These are phyloP conservation scores for Bettongia penicillata DNA, from an alignment of 2,113 vertebrate species.

Conservation along the genomic window DNA sequence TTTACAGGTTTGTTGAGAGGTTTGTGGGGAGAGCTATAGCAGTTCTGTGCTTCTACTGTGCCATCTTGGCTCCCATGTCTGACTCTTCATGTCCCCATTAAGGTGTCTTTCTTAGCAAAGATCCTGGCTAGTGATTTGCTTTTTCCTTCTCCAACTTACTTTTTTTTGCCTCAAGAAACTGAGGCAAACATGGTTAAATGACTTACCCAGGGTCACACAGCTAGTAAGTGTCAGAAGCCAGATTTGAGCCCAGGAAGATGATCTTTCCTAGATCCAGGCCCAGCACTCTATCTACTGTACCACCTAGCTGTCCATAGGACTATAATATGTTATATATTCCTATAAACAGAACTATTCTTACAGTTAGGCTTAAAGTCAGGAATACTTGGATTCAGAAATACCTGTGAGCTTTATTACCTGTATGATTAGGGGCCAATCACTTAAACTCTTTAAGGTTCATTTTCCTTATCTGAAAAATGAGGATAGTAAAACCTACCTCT, in stretches of 20 bases:
- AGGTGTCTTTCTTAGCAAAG: too few species aligned
- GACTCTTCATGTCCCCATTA: too few species aligned
- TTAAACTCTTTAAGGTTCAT: background rate
- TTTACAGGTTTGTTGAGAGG: too few species aligned
- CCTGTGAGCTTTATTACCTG: background rate
- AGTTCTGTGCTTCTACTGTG: too few species aligned
- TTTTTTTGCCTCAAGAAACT: too few species aligned
- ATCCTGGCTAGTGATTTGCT: too few species aligned
- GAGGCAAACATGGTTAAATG: background rate
- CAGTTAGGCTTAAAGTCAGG: background rate
- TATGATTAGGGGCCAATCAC: background rate
- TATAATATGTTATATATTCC: background rate
- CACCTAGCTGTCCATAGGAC: background rate
- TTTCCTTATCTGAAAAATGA: background rate
- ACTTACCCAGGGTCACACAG: too few species aligned
- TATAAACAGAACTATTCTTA: background rate
- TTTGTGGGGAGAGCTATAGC: too few species aligned
- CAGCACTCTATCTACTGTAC: background rate
- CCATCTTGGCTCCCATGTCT: too few species aligned
- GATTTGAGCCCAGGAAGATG: background rate
- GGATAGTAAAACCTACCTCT: background rate
- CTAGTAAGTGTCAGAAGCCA: background rate
- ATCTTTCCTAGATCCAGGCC: background rate
- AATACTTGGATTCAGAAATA: background rate
- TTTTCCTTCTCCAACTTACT: too few species aligned